Evolutionary conservation across 2,888 invertebrate species (phyloP).

Genomic region (Acanthoscelides obtectus): DNA sequence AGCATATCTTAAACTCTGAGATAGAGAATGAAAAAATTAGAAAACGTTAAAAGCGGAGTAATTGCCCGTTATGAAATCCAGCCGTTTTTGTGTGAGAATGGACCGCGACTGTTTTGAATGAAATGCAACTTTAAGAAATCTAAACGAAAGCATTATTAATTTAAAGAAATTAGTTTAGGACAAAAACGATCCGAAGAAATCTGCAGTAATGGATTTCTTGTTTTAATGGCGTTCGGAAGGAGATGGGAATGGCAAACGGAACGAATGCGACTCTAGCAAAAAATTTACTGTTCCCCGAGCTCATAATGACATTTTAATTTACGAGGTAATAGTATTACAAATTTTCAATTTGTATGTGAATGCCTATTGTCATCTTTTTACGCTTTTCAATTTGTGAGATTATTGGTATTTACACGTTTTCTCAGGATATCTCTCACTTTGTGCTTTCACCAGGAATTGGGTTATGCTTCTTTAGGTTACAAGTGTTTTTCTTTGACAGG

Average conservation of each 20-base stretch:
- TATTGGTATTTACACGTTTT: background rate
- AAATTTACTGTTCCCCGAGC: background rate
- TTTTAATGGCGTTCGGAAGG: background rate
- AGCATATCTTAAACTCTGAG: too few species aligned
- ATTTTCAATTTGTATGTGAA: background rate
- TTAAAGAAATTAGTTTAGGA: background rate
- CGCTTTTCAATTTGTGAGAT: background rate
- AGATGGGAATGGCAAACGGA: background rate
- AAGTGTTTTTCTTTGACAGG: too few species aligned
- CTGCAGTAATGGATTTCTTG: background rate
- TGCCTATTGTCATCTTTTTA: background rate
- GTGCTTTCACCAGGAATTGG: background rate
- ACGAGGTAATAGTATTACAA: background rate
- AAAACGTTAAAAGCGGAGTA: background rate
- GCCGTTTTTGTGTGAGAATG: background rate
- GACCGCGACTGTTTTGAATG: background rate
- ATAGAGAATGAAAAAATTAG: background rate
- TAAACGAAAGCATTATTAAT: background rate
- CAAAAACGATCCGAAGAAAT: background rate
- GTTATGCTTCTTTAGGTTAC: background rate
- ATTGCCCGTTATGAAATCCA: background rate
- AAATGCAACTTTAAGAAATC: background rate
- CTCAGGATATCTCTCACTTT: background rate
- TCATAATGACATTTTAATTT: background rate
- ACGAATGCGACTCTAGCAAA: background rate